Percentiles rank a stretch among this genome's conserved stretches.
These are phyloP conservation scores for Ceraclea dissimilis DNA, from an alignment of 2,888 invertebrate species.

Conservation along the genomic window DNA sequence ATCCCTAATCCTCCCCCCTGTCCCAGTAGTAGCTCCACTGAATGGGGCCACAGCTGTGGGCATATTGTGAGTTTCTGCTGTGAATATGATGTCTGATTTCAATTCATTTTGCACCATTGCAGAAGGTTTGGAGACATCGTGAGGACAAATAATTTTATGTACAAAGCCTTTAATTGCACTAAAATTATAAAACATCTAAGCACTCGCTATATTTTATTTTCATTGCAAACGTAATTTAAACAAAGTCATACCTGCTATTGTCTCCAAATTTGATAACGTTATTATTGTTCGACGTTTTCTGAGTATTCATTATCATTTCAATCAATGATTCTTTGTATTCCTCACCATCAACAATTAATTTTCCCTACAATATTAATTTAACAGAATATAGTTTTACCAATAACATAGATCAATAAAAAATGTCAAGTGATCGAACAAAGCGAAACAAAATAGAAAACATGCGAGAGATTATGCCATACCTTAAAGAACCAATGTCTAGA, in stretches of 20 bases:
- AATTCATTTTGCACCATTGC: constrained; percentile 51
- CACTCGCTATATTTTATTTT: background rate
- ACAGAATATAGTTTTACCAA: too few species aligned
- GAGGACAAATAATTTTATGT: constrained; percentile 62
- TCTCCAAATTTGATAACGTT: constrained; percentile 97
- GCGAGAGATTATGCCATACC: constrained; percentile 30
- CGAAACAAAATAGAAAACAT: too few species aligned
- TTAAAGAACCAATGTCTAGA: constrained; percentile 99
- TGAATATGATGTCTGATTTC: constrained; percentile 87
- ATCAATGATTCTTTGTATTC: constrained; percentile 77
- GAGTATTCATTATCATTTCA: constrained; percentile 88
- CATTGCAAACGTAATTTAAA: background rate
- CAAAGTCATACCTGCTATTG: constrained; percentile 73
- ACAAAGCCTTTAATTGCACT: constrained; percentile 83
- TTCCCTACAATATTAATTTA: constrained; percentile 50
- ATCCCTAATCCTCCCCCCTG: constrained; percentile 92
- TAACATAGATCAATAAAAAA: too few species aligned
- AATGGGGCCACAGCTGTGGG: constrained; percentile 96
- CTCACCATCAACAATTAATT: constrained; percentile 74
- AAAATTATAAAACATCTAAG: constrained; percentile 28
- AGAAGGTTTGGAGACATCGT: constrained; percentile 49
- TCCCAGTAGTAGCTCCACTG: constrained; percentile 96
- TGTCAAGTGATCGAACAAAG: too few species aligned
- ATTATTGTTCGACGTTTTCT: constrained; percentile 75
- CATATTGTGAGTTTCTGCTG: constrained; percentile 98